Conservation (phyloP, 2,888 invertebrate species). For the Nymphalis urticae region DNA sequence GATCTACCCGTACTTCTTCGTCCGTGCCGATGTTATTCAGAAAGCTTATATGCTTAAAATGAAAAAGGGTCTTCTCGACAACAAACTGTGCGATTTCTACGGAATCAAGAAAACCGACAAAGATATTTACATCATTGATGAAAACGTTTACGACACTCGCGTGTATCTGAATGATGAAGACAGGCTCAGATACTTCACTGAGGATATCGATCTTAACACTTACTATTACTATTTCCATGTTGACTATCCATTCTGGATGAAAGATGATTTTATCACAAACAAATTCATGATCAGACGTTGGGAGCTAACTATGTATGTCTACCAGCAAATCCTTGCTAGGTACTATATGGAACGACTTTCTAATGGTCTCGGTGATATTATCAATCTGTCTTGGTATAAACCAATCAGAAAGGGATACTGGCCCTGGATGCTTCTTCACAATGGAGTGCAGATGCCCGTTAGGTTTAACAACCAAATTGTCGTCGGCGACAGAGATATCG, state of each 20-base stretch:
- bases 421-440: slow-evolving; percentile 79
- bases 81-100: slow-evolving; percentile 76
- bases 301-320: slow-evolving; percentile 81
- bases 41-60: slow-evolving; percentile 78
- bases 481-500: slow-evolving; percentile 55
- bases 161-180: slow-evolving; percentile 79
- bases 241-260: slow-evolving; percentile 84
- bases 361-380: slow-evolving; percentile 71
- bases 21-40: slow-evolving; percentile 84
- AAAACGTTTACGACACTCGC: slow-evolving; percentile 84
- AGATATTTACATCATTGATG: slow-evolving; percentile 82
- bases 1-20: slow-evolving; percentile 85
- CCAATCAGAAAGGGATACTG: slow-evolving; percentile 78
- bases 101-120: slow-evolving; percentile 76
- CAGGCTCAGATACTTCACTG: slow-evolving; percentile 83
- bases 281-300: slow-evolving; percentile 68
- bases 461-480: slow-evolving; percentile 72
- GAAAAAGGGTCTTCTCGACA: slow-evolving; percentile 70
- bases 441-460: slow-evolving; percentile 79
- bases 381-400: slow-evolving; percentile 71
- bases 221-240: slow-evolving; percentile 84
- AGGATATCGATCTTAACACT: slow-evolving; percentile 84
- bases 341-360: slow-evolving; percentile 80
- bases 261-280: slow-evolving; percentile 64
- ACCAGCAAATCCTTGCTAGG: slow-evolving; percentile 85